Base-by-base conservation (phyloP, 2,113 vertebrate genomes). In the Pitta sordida region DNA sequence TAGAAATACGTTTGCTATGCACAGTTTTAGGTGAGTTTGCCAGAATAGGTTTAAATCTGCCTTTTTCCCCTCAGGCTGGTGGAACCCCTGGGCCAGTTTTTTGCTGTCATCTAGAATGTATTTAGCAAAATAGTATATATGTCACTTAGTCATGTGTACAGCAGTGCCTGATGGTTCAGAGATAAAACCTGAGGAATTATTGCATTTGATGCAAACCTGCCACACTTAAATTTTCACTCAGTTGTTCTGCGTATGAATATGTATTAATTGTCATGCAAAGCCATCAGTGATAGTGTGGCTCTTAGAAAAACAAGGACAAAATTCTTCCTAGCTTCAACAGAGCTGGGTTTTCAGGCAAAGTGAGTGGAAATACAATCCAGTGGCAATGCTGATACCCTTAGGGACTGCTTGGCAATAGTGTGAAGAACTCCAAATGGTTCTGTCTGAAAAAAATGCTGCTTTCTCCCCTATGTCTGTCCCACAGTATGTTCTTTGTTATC, bases 401-500 rank as follows among this genome's bases (percentile, higher is more conserved):
- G 65, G 41, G 32, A n/a, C 68, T 49, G 52, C 74, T 82, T 4
- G 3, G 37, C 34, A 79, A 52, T 7, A 46, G 58, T 19, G 30
- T 48, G 62, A 92, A 79, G 62, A 85, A 62, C 60, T 58, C 69
- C 43, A 69, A 80, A 79, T 46, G 14, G n/a, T 32, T 64, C 60
- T 36, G 23, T 34, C 41, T 83, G 8, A 75, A 67, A 59, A 63
- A 4, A 49, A 53, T 8, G 21, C 29, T 39, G 46, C 59, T 69
- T 87, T 93, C 48, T 71, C n/a, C 49, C 52, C 41, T 43, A 2
- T 55, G 86, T 79, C 74, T 93, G 71, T 74, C 75, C 78, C 74
- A 76, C 58, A 76, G 60, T 55, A 65, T 86, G 67, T 63, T 92
- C 77, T 92, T 89, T 82, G 77, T 95, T 92, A 90, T 85, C 41